A percentile compares a stretch with the other conserved stretches of the same genome.
Evolutionary conservation across 2,888 invertebrate genomes (phyloP).

Genomic region (Nebria salina): DNA sequence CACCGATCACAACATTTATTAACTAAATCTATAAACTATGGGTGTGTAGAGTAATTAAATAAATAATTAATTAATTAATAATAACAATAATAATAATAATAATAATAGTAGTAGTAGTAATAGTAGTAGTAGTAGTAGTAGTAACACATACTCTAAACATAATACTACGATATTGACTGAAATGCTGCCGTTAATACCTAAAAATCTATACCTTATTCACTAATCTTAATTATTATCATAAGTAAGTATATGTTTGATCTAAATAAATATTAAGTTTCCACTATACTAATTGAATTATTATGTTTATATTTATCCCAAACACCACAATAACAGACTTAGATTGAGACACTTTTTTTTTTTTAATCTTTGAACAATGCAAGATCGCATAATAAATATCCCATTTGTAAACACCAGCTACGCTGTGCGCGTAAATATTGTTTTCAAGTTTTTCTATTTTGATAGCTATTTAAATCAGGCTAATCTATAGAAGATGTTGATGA

Average conservation of each 20-base stretch:
- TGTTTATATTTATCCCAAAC: constrained; percentile 53
- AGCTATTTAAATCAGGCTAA: not conserved
- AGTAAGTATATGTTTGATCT: constrained; percentile 43
- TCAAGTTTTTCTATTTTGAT: not conserved
- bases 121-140: not conserved
- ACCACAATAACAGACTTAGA: constrained; percentile 58
- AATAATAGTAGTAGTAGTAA: too few relatives aligned
- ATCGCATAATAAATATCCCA: not conserved
- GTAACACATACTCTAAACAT: constrained; percentile 52
- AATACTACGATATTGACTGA: constrained; percentile 60
- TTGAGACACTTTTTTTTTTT: constrained; percentile 55
- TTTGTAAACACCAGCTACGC: not conserved
- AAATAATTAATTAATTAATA: constrained; percentile 7
- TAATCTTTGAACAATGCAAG: constrained; percentile 31
- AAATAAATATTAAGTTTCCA: constrained; percentile 58
- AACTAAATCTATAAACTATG: constrained; percentile 33
- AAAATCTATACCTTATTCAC: constrained; percentile 45
- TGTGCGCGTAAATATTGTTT: not conserved
- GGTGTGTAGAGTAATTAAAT: not conserved
- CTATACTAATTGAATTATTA: constrained; percentile 52
- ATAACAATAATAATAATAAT: not conserved
- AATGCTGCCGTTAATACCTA: constrained; percentile 56
- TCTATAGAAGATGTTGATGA: not conserved
- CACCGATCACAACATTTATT: constrained; percentile 42
- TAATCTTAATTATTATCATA: constrained; percentile 28